Base-by-base conservation (phyloP, 2,888 invertebrate genomes). In the Caenorhabditis macrosperma region DNA sequence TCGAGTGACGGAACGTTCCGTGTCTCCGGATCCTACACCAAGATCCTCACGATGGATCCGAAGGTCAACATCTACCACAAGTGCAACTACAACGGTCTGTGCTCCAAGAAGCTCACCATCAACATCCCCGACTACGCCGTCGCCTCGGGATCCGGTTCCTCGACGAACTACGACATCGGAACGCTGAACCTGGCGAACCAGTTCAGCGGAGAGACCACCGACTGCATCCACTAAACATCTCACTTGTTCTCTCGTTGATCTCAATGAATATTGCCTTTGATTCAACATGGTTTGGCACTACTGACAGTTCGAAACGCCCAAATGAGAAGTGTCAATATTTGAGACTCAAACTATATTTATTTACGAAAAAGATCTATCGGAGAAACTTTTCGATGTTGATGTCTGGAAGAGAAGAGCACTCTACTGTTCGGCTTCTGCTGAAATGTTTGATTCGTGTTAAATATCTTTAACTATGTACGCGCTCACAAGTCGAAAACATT, bases 401-500 rank as follows among this genome's bases (percentile, higher is more conserved):
- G 44, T 75, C 44, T n/a, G 17, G 66, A 17, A 75, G 60, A 2
- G 67, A 46, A 4, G 75, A 46, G 60, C 75, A 75, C 20, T 35
- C 67, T 24, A 75, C 75, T 30, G 52, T 59, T 57, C 60, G 38
- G 35, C 75, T 75, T 22, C 61, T 50, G 41, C 75, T 75, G 75
- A n/a, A n/a, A 33, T 63, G 61, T 46, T 22, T 12, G 38, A 68
- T 22, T 35, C n/a, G n/a, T n/a, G n/a, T n/a, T 46, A 10, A 30
- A 22, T 2, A 6, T 6, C 28, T 5, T 6, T 6, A 33, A 15
- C 33, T 9, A 22, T 26, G n/a, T 20, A 24, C 5, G 22, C 30
- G 50, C 82, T 74, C 7, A 82, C 82, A 71, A 35, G 52, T 82
- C 82, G 41, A 82, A 82, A 60, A 82, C 60, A 33, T 78, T 54